Base-by-base conservation (phyloP, 2,888 invertebrate genomes). In the Chloroclystis v-ata region DNA sequence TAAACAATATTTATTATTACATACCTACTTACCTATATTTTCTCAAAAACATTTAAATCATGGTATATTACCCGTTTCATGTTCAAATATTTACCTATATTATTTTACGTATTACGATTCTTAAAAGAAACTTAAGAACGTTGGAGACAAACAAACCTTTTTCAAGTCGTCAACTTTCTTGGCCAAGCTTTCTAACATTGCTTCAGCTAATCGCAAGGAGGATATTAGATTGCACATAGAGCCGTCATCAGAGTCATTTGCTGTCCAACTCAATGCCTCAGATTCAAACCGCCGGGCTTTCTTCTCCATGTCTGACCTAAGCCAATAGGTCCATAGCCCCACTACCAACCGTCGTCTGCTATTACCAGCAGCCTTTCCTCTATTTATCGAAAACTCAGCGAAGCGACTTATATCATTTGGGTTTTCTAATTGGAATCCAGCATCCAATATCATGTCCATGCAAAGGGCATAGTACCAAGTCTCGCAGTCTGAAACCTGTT, bases 401-500 rank as follows among this genome's bases (percentile, higher is more conserved):
- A 78, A 89, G 3, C 69, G 62, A 50, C 73, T 77, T 49, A 89
- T 89, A 33, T 75, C 77, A 11, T 77, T 65, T 2, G 88, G 83
- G 1, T 82, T 70, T 63, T 90, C 90, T 37, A 90, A 57, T 45
- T 83, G 75, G 60, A 90, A 86, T 4, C 90, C 87, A 54, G 91
- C 84, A 56, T 92, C 90, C 28, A 91, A 61, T 40, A 89, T 76
- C 57, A 91, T 64, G 43, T 91, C 90, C 44, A 91, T 77, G 52
- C 89, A 89, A 26, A 91, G 75, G 0, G 90, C 89, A 56, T 90
- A 89, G 58, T 91, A 91, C 85, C 89, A 89, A 7, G 77, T 80
- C 59, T 85, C 81, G 50, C 69, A 70, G 37, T 75, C 76, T 40
- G 75, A 67, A 33, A 61, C 48, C 44, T 67, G 60, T 43, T 59